Conservation (phyloP, 2,113 vertebrate genomes). For the Cyrtonyx montezumae region DNA sequence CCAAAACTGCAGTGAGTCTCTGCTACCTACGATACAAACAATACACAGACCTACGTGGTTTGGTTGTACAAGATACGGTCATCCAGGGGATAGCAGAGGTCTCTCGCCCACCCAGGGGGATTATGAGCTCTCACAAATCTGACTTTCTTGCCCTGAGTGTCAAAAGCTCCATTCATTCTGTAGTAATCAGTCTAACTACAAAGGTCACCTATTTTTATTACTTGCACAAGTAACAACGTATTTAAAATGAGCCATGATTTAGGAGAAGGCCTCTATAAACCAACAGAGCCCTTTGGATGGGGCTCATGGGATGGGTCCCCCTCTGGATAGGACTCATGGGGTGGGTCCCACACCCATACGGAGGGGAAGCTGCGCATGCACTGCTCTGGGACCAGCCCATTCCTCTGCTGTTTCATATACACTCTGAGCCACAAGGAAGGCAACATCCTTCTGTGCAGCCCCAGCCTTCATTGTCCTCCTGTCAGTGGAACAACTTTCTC, state of each 20-base stretch:
- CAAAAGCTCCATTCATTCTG: not conserved
- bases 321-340: not conserved
- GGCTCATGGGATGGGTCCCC: not conserved
- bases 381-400: not conserved
- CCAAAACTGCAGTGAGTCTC: not conserved
- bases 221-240: not conserved
- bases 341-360: not conserved
- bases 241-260: not conserved
- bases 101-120: not conserved
- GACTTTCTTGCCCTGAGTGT: not conserved
- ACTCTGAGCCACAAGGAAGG: not conserved
- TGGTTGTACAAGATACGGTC: not conserved
- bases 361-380: not conserved
- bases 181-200: not conserved
- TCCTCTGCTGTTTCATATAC: not conserved
- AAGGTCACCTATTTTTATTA: not conserved
- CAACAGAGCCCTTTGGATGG: not conserved
- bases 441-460: not conserved
- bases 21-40: not conserved
- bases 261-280: not conserved
- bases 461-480: slow-evolving; percentile 47
- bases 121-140: not conserved
- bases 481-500: slow-evolving; percentile 67
- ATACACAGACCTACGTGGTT: not conserved
- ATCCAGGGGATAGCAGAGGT: not conserved